Base-by-base conservation (phyloP, 2,113 vertebrate genomes). In the Alethe castanea region DNA sequence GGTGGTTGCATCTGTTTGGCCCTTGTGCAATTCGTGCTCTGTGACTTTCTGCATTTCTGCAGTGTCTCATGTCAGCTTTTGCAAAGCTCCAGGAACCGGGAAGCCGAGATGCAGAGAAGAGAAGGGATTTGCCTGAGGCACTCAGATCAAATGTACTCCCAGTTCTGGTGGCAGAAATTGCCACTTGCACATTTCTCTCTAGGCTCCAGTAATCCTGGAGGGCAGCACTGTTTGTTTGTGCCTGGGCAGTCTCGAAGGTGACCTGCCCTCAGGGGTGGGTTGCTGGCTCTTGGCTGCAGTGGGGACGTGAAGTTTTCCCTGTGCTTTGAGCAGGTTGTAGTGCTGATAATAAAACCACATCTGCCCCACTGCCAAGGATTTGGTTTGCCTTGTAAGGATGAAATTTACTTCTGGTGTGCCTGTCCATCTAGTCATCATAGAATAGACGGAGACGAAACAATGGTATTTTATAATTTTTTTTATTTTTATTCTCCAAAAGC, bases 111-210 rank as follows among this genome's bases (percentile, higher is more conserved):
- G 57, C 71, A 42, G 85, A 38, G 90, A 94, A 64, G 92, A 93
- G 88, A 95, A 93, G 17, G 76, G 64, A 74, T 96, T 94, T 95
- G 95, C 95, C 94, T 86, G 86, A 94, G 91, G 94, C 92, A 1
- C 17, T 86, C 38, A 8, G 44, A 94, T 94, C 88, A 91, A 88
- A 81, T 94, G 54, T 47, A 20, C 71, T 95, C 72, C 64, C 42
- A 52, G 56, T 78, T 88, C 83, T 81, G 44, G 72, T 86, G 52
- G 88, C 42, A 92, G 64, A 88, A 86, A 78, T 52, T 78, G 53
- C 2, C 0, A 42, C 28, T n/a, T 61, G 77, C 60, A 22, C 38
- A 2, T 35, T 88, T 90, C 52, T 88, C 60, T 86, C 38, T 12
- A 40, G 67, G 52, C 83, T 90, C 38, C 22, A 36, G n/a, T 73